Evolutionary conservation across 1,140 invertebrate genomes (phyloP), one percentile per base, ranked within the genome.

Genomic region (Maniola jurtina): DNA sequence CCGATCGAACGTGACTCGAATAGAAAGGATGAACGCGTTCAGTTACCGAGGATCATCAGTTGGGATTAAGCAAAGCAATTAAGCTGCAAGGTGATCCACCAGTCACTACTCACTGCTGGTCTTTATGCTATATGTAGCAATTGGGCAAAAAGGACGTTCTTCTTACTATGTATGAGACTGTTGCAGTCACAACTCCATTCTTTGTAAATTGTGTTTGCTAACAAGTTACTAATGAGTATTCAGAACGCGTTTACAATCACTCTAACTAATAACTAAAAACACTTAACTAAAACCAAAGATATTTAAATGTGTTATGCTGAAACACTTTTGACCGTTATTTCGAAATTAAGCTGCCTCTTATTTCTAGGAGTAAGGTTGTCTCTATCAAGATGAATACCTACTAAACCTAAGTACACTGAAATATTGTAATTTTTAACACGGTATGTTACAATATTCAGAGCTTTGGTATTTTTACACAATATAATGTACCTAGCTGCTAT

Each of bases 51-150:
- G 69, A 75, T 71, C 70, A 75, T 75, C 69, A 72, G 38, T 70
- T 69, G 61, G 58, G 65, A 72, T 75, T 75, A 74, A 71, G 73
- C 65, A 77, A 68, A 75, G 70, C 73, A 75, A 77, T 80, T 76
- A 78, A 65, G 64, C 71, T 64, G 61, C 81, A 83, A 83, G 81
- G 81, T 77, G 68, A 83, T 73, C 81, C 71, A 73, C 78, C 70
- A 71, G 68, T 80, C 71, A 75, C 72, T 62, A 61, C 64, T 70
- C 71, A 75, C 72, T 62, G 64, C 64, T 70, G 47, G 66, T 70
- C 63, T 69, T 47, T 42, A 69, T 55, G 56, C 54, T 64, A 50
- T 55, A 61, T 25, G 25, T 25, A 69, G 61, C 50, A 63, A 66
- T 77, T 73, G 68, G 61, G 73, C 38, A 72, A 78, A 73, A 66